A percentile compares a stretch with the other conserved stretches of the same genome.
phyloP scores from a whole-genome alignment of 2,888 invertebrate species.

The Diarsia brunnea region DNA sequence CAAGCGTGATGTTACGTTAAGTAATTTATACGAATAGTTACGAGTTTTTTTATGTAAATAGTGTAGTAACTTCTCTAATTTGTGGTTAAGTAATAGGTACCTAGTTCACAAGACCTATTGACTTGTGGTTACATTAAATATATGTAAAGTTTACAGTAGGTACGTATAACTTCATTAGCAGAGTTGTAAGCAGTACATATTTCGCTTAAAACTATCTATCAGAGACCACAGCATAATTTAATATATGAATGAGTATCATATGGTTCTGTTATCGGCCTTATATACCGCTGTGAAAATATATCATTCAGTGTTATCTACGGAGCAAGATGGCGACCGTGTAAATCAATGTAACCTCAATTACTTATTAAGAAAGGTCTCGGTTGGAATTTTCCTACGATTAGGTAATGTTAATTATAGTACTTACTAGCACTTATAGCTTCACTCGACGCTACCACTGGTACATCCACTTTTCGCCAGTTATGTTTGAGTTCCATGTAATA shows the following conservation, averaged over 20 bases:
- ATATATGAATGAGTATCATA: constrained; percentile 76
- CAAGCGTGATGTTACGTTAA: too few relatives aligned
- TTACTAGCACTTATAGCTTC: background rate
- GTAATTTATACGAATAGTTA: too few relatives aligned
- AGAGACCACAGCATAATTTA: constrained; percentile 52
- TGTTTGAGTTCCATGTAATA: too few relatives aligned
- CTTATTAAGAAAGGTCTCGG: constrained; percentile 86
- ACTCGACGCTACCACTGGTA: background rate
- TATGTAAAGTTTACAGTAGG: background rate
- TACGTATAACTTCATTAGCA: background rate
- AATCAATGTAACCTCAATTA: constrained; percentile 90
- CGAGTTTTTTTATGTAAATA: background rate
- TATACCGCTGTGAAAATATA: constrained; percentile 83
- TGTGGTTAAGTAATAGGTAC: constrained; percentile 3
- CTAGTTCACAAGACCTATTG: background rate
- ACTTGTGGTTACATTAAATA: background rate
- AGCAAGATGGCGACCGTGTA: constrained; percentile 84
- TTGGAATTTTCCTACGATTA: constrained; percentile 86
- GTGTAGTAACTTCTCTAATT: background rate
- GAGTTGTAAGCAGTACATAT: background rate
- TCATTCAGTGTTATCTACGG: constrained; percentile 80
- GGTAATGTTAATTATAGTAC: constrained; percentile 48
- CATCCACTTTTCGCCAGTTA: too few relatives aligned
- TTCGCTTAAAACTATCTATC: constrained; percentile 31
- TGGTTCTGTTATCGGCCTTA: constrained; percentile 76